Percentiles rank a stretch among this genome's conserved stretches.
Evolutionary conservation across 2,113 vertebrate species (phyloP).

Genomic region (Labeo rohita): DNA sequence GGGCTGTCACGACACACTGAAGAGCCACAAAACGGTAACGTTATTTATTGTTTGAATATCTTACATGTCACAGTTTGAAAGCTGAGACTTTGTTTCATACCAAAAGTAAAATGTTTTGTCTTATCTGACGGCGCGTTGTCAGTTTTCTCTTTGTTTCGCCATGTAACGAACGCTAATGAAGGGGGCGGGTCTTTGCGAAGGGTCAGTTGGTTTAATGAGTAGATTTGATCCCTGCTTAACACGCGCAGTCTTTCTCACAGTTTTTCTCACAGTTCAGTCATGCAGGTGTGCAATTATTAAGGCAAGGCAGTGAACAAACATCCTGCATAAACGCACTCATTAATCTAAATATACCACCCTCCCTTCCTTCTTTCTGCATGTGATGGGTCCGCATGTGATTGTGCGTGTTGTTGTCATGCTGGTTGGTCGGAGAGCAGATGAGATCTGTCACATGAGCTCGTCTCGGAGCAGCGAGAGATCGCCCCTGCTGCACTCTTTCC

Average conservation of each 20-base stretch:
- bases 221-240: neutral
- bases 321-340: constrained; percentile 45
- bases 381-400: constrained; percentile 73
- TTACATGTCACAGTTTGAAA: too few relatives aligned
- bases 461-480: constrained; percentile 51
- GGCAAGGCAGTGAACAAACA: constrained; percentile 12
- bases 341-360: constrained; percentile 67
- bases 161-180: too few relatives aligned
- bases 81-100: too few relatives aligned
- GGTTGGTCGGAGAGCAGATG: constrained; percentile 54
- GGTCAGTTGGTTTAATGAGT: neutral
- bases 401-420: constrained; percentile 68
- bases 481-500: constrained; percentile 42
- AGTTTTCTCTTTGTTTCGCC: too few relatives aligned
- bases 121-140: too few relatives aligned
- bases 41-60: too few relatives aligned
- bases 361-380: constrained; percentile 49
- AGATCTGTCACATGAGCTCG: constrained; percentile 68
- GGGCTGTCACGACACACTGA: too few relatives aligned
- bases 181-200: too few relatives aligned
- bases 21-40: too few relatives aligned
- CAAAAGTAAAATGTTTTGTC: too few relatives aligned
- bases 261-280: neutral
- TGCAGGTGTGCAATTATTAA: constrained; percentile 1
- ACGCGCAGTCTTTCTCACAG: neutral